Conservation (phyloP, 2,113 vertebrate species). For the Scartelaos histophorus region DNA sequence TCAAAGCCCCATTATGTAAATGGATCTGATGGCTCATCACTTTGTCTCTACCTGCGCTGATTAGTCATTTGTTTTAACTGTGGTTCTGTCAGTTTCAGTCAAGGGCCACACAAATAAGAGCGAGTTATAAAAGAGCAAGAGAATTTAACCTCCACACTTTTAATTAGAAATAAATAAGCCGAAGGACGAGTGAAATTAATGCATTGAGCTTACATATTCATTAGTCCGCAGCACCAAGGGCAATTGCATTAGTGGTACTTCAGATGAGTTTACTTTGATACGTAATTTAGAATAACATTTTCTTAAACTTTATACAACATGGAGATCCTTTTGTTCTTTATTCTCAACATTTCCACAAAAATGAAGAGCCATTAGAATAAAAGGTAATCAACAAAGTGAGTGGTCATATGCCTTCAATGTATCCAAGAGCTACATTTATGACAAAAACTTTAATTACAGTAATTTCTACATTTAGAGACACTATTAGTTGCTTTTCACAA, state of each 20-base stretch:
- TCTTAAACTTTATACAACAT: background rate
- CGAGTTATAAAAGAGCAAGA: background rate
- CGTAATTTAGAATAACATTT: background rate
- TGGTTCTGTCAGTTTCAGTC: constrained; percentile 21
- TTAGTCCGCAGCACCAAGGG: constrained; percentile 17
- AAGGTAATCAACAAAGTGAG: too few relatives aligned
- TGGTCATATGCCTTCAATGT: too few relatives aligned
- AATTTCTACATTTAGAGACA: too few relatives aligned
- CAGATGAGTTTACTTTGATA: background rate
- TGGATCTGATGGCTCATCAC: constrained; percentile 3
- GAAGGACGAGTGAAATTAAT: background rate
- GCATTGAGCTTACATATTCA: background rate
- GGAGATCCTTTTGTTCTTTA: background rate
- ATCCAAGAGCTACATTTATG: too few relatives aligned
- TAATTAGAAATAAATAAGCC: constrained; percentile 1
- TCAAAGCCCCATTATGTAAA: constrained; percentile 26
- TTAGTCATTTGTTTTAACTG: constrained; percentile 18
- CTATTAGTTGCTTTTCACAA: too few relatives aligned
- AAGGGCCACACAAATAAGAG: background rate
- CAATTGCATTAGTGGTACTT: constrained; percentile 13
- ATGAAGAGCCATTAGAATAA: too few relatives aligned
- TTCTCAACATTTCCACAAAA: too few relatives aligned
- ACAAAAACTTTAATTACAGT: too few relatives aligned
- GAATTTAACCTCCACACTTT: constrained; percentile 2
- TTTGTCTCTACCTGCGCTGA: constrained; percentile 9